Evolutionary conservation across 2,113 vertebrate species (phyloP).

Genomic region (Cochlearius cochlearius): DNA sequence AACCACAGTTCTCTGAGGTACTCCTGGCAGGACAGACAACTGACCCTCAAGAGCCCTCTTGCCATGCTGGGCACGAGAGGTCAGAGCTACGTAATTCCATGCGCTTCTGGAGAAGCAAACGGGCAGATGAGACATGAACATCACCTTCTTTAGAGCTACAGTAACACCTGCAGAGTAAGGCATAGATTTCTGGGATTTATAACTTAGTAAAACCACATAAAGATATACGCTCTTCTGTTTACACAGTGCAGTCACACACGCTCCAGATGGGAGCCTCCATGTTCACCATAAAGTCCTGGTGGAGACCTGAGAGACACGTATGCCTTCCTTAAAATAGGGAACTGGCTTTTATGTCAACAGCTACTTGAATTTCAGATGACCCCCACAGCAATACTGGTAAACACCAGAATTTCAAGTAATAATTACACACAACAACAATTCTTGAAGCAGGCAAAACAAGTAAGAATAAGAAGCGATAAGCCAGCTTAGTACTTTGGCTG

Average conservation of each 20-base stretch:
- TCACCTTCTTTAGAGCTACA: neutral
- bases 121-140: neutral
- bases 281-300: neutral
- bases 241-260: neutral
- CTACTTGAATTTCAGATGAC: neutral
- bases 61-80: too few relatives aligned
- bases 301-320: neutral
- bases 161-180: neutral
- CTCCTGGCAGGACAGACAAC: neutral
- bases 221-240: neutral
- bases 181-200: neutral
- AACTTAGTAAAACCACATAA: neutral
- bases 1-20: neutral
- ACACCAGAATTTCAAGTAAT: neutral
- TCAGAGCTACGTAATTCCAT: neutral
- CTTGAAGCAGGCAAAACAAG: neutral
- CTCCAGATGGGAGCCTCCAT: neutral
- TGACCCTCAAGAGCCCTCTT: neutral
- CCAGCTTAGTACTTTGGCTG: neutral
- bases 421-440: neutral
- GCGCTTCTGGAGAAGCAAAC: neutral
- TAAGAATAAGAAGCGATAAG: neutral
- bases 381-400: neutral
- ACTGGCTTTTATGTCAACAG: neutral
- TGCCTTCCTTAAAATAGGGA: neutral